These are phyloP conservation scores for Mylabris phalerata DNA, from an alignment of 1,140 invertebrate species.

Conservation along the genomic window DNA sequence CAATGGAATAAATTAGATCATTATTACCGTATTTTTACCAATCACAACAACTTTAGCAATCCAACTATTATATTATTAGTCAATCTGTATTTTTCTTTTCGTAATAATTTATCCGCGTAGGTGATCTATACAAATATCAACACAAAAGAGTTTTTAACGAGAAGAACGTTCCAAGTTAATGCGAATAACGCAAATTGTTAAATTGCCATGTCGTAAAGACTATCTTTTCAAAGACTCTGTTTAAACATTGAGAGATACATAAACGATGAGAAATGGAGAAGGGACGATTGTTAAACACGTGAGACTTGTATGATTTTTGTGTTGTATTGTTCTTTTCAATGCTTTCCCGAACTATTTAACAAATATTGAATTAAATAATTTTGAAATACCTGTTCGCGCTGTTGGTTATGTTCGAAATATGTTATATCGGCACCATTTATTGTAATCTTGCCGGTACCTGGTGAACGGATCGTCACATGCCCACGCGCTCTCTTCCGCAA, in stretches of 20 bases:
- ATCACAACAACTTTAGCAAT: no score
- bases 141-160: no score
- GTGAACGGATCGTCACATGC: slow-evolving; percentile 58
- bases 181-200: slow-evolving; percentile 29
- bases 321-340: no score
- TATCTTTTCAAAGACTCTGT: slow-evolving; percentile 9
- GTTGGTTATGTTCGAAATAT: slow-evolving; percentile 63
- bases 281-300: slow-evolving; percentile 10
- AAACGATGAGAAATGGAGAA: slow-evolving; percentile 6
- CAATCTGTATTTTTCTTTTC: no score
- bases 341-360: no score
- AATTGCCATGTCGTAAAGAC: slow-evolving; percentile 25
- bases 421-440: slow-evolving; percentile 76
- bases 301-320: background rate
- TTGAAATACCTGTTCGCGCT: slow-evolving; percentile 65
- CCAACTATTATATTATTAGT: no score
- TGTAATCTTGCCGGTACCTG: slow-evolving; percentile 74
- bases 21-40: no score
- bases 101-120: no score
- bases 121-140: no score
- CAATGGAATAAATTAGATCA: no score
- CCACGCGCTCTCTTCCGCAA: slow-evolving; percentile 64
- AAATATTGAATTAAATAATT: background rate
- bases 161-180: slow-evolving; percentile 7
- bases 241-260: background rate